A percentile compares a stretch with the other conserved stretches of the same genome.
These are phyloP conservation scores for Lepidurus arcticus DNA, from an alignment of 1,140 invertebrate genomes.

Conservation along the genomic window DNA sequence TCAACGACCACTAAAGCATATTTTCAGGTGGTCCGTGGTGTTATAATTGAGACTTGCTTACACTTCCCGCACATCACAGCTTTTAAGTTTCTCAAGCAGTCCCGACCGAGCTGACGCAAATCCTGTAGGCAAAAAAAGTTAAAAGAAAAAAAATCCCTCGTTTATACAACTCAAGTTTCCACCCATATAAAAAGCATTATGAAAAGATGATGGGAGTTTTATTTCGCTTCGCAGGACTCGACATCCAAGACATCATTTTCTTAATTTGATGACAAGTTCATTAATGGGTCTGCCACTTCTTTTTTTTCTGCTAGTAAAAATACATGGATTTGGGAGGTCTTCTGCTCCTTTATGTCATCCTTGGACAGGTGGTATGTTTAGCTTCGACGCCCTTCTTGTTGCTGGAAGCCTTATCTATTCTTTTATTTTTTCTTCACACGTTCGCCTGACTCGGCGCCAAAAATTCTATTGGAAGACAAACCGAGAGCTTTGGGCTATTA, in stretches of 20 bases:
- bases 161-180: no score
- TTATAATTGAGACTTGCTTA: no score
- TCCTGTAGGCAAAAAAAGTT: no score
- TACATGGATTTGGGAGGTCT: conserved; percentile 4
- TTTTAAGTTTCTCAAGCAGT: no score
- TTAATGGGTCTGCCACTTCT: background rate
- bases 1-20: no score
- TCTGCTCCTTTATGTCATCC: conserved; percentile 1
- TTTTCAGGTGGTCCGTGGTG: no score
- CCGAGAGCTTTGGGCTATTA: no score
- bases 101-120: no score
- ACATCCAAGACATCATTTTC: conserved; percentile 1
- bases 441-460: background rate
- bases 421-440: background rate
- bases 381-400: background rate
- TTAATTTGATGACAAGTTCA: conserved; percentile 5
- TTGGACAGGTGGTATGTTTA: conserved; percentile 14
- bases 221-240: background rate
- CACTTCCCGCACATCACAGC: no score
- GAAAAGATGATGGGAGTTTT: no score
- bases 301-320: background rate
- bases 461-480: background rate
- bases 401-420: background rate
- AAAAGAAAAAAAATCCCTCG: no score
- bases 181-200: no score